Percentiles rank a stretch among this genome's conserved stretches.
These are phyloP conservation scores for Agrotis puta DNA, from an alignment of 2,888 invertebrate genomes.

Conservation along the genomic window DNA sequence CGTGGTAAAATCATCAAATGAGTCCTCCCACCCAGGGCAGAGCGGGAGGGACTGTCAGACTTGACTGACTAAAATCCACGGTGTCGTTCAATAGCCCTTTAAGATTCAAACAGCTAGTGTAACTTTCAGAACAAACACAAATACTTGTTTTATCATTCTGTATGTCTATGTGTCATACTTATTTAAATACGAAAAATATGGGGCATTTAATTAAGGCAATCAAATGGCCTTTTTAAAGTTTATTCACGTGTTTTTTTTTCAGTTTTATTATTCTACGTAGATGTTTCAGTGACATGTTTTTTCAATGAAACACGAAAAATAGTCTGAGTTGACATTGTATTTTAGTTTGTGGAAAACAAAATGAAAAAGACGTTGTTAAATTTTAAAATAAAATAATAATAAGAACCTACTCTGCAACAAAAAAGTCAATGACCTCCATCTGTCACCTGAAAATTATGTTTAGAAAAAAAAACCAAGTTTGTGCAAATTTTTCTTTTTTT, in stretches of 20 bases:
- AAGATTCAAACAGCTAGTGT: not conserved
- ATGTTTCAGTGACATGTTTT: not conserved
- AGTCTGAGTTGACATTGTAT: not conserved
- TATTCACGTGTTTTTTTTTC: not conserved
- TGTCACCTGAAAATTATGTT: too few species aligned
- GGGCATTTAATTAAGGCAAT: too few species aligned
- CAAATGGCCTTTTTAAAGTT: not conserved
- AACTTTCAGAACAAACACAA: not conserved
- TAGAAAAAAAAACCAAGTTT: too few species aligned
- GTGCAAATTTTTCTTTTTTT: too few species aligned
- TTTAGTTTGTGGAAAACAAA: not conserved
- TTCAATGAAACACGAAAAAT: not conserved
- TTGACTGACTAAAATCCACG: not conserved
- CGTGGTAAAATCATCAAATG: too few species aligned
- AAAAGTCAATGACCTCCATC: too few species aligned
- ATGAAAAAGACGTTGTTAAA: not conserved
- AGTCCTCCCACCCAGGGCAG: too few species aligned
- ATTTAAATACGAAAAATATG: not conserved
- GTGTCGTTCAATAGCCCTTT: too few species aligned
- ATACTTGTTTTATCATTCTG: not conserved
- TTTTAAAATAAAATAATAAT: too few species aligned
- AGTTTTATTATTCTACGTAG: not conserved
- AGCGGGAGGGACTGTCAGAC: too few species aligned
- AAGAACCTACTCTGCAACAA: too few species aligned
- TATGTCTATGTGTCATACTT: not conserved